Percentiles rank a stretch among this genome's conserved stretches.
Evolutionary conservation across 2,888 invertebrate species (phyloP).

Genomic region (Agonum fuliginosum): DNA sequence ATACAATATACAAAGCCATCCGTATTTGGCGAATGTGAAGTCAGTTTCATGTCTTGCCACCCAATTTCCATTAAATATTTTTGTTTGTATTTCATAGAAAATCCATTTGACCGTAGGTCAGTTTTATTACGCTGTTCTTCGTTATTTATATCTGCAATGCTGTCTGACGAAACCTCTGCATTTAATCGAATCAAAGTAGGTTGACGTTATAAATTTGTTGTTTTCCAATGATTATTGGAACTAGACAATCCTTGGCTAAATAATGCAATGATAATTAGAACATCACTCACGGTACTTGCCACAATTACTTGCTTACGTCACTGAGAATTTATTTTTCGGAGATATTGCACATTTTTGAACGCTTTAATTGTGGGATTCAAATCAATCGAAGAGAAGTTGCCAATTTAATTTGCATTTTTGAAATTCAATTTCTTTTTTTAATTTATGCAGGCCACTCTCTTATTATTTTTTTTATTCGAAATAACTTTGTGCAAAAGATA

Average conservation of each 20-base stretch:
- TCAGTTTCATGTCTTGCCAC: no score
- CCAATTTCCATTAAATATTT: neutral
- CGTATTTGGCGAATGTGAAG: no score
- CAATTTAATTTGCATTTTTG: no score
- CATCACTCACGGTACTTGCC: conserved; percentile 41
- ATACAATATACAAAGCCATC: no score
- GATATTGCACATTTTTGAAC: neutral
- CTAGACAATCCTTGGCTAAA: conserved; percentile 32
- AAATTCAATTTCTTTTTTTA: no score
- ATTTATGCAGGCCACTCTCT: no score
- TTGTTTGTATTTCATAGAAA: neutral
- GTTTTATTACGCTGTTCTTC: conserved; percentile 1
- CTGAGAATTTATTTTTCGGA: conserved; percentile 24
- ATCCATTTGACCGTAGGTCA: neutral
- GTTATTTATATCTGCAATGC: conserved; percentile 35
- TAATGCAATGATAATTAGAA: conserved; percentile 53
- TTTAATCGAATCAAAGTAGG: conserved; percentile 40
- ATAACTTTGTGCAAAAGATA: no score
- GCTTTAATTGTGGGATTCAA: neutral
- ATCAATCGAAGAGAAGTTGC: no score
- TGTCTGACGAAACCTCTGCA: conserved; percentile 32
- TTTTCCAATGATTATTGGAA: conserved; percentile 33
- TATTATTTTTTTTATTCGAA: no score
- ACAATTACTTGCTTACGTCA: conserved; percentile 25
- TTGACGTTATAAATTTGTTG: conserved; percentile 47